Conservation (phyloP, 2,888 invertebrate species). For the Alsophila aescularia region DNA sequence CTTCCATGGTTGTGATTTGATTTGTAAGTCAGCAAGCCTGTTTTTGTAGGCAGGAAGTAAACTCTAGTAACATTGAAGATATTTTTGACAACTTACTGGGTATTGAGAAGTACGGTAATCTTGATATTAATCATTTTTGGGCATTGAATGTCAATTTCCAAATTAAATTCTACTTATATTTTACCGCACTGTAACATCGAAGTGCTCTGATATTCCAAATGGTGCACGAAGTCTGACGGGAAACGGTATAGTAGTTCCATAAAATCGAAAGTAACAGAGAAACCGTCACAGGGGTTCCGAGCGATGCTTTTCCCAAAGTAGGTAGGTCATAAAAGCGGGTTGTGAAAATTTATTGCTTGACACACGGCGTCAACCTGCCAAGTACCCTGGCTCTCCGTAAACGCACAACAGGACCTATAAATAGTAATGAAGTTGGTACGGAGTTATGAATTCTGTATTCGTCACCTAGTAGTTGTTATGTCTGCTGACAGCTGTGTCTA, state of each 20-base stretch:
- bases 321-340: slow-evolving; percentile 23
- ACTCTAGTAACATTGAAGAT: no score
- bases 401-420: slow-evolving; percentile 19
- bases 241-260: neutral
- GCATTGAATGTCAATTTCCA: no score
- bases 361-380: slow-evolving; percentile 20
- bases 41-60: no score
- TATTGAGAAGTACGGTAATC: no score
- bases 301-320: slow-evolving; percentile 20
- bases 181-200: neutral
- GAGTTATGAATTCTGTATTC: slow-evolving; percentile 25
- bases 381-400: slow-evolving; percentile 11
- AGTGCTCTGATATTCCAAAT: neutral
- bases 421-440: slow-evolving; percentile 22
- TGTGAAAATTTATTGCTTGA: slow-evolving; percentile 24
- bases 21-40: no score
- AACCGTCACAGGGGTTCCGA: slow-evolving; percentile 10
- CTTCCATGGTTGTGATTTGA: no score
- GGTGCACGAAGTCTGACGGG: no score
- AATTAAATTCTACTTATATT: no score
- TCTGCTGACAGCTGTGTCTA: slow-evolving; percentile 2
- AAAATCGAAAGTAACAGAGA: slow-evolving; percentile 7
- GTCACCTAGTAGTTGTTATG: slow-evolving; percentile 7
- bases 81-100: no score
- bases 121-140: no score